A percentile compares a stretch with the other conserved stretches of the same genome.
phyloP scores from a whole-genome alignment of 2,113 vertebrate species.

The Sporophila hypoxantha region DNA sequence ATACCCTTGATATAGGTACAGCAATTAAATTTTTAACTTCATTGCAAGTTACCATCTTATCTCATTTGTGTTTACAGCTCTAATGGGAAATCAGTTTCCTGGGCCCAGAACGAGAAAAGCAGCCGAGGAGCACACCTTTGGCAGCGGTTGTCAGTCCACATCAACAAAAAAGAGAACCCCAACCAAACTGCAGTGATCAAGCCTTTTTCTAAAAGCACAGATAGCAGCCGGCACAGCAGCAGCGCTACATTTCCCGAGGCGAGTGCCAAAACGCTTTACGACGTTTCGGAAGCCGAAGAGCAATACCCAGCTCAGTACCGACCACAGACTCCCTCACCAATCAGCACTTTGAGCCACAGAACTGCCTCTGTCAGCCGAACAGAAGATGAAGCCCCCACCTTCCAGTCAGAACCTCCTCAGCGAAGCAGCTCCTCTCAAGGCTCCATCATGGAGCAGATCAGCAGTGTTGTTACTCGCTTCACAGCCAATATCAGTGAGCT shows the following conservation, averaged over 20 bases:
- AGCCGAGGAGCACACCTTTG: conserved; percentile 91
- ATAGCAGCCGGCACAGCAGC: conserved; percentile 71
- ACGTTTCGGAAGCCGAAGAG: conserved; percentile 83
- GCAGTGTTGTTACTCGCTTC: conserved; percentile 95
- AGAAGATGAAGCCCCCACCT: conserved; percentile 74
- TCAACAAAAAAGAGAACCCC: conserved; percentile 91
- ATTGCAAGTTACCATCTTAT: not conserved
- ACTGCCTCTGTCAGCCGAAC: conserved; percentile 74
- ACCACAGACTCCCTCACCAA: conserved; percentile 86
- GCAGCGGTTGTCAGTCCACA: conserved; percentile 93
- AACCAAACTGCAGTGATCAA: conserved; percentile 98
- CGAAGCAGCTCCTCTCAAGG: conserved; percentile 77
- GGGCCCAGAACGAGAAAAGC: conserved; percentile 90
- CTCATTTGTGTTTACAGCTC: conserved; percentile 74
- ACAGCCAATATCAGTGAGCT: conserved; percentile 95
- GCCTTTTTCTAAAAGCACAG: conserved; percentile 90
- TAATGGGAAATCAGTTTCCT: conserved; percentile 94
- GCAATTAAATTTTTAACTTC: not conserved
- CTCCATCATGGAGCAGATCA: conserved; percentile 97
- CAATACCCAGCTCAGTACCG: conserved; percentile 76
- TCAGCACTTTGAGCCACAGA: conserved; percentile 88
- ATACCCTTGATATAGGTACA: not conserved
- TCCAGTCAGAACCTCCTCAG: conserved; percentile 77
- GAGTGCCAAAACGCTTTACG: conserved; percentile 81
- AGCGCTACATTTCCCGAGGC: conserved; percentile 71